phyloP scores from a whole-genome alignment of 37 sponge, comb jelly and placozoan species.

The Cladorhizidae sp. region DNA sequence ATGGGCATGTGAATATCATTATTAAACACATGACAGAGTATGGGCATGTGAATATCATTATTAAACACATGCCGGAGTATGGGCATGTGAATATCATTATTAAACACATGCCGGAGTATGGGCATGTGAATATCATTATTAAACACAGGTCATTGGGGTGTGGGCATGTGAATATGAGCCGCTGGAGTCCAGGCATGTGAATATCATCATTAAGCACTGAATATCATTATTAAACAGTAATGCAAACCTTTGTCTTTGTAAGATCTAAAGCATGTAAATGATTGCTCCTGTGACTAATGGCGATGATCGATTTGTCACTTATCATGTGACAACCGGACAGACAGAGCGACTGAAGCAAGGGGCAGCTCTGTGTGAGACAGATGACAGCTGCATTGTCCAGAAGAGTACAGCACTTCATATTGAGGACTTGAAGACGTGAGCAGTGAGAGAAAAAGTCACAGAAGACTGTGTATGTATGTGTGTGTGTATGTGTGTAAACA shows the following conservation, averaged over 20 bases:
- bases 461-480: conserved; percentile 9
- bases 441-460: conserved; percentile 36
- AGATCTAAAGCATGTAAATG: conserved; percentile 40
- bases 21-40: no score
- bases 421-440: conserved; percentile 30
- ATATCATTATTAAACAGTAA: no score
- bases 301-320: conserved; percentile 23
- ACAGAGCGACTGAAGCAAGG: conserved; percentile 37
- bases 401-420: conserved; percentile 41
- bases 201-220: no score
- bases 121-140: no score
- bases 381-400: conserved; percentile 38
- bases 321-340: conserved; percentile 54
- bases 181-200: no score
- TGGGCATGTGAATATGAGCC: no score
- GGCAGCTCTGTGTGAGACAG: conserved; percentile 17
- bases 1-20: no score
- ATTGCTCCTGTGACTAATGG: conserved; percentile 16
- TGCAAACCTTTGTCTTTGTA: conserved; percentile 42
- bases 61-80: no score
- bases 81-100: no score
- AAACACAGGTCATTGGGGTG: neutral
- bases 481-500: neutral
- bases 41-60: no score
- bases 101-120: no score